Conservation (phyloP, 1,140 invertebrate species). For the Acromyrmex charruanus region DNA sequence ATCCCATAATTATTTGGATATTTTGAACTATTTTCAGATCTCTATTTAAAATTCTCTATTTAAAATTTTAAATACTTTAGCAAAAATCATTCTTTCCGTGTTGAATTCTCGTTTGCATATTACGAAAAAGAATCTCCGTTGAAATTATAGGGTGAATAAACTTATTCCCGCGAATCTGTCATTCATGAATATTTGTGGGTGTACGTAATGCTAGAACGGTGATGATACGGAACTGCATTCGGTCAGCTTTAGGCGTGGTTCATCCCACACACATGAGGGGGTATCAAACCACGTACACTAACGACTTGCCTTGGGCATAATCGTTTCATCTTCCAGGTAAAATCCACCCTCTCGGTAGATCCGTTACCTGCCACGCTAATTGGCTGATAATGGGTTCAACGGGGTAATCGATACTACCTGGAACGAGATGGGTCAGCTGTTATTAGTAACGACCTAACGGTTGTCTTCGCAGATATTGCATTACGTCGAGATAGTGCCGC, state of each 20-base stretch:
- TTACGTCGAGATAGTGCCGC: not conserved
- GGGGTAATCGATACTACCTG: constrained; percentile 31
- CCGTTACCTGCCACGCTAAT: constrained; percentile 50
- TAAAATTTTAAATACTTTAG: too few relatives aligned
- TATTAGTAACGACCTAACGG: constrained; percentile 53
- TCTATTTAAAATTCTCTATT: too few relatives aligned
- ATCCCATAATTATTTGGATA: too few relatives aligned
- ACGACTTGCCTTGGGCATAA: constrained; percentile 49
- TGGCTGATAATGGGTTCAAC: constrained; percentile 6
- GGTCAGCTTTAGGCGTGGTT: constrained; percentile 13
- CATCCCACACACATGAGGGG: constrained; percentile 16
- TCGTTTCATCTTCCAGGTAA: constrained; percentile 51
- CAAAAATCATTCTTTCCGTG: not conserved
- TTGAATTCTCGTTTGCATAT: not conserved
- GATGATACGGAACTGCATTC: constrained; percentile 3
- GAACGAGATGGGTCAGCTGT: not conserved
- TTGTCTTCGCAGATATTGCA: constrained; percentile 12
- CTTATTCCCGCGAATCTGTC: constrained; percentile 9
- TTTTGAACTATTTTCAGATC: too few relatives aligned
- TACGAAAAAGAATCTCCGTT: not conserved
- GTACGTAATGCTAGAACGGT: not conserved
- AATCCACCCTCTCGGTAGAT: constrained; percentile 37
- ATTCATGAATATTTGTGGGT: not conserved
- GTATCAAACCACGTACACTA: constrained; percentile 26
- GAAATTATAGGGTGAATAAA: not conserved